Percentiles rank a stretch among this genome's conserved stretches.
phyloP scores from a whole-genome alignment of 2,113 vertebrate species.

The Irena cyanogastra region DNA sequence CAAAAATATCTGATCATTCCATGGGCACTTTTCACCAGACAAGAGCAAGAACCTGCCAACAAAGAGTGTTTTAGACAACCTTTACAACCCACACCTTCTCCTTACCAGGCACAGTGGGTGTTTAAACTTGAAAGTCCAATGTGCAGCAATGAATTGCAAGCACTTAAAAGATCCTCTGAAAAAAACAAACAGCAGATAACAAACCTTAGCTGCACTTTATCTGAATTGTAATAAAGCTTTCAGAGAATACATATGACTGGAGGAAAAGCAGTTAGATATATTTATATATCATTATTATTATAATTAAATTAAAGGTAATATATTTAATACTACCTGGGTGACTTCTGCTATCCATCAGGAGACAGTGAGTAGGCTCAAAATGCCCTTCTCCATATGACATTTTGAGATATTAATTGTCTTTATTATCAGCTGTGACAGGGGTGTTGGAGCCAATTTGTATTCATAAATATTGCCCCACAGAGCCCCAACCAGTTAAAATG shows the following conservation, averaged over 20 bases:
- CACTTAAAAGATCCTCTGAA: background rate
- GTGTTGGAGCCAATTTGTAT: background rate
- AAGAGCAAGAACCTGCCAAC: background rate
- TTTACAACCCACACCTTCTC: background rate
- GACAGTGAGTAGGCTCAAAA: background rate
- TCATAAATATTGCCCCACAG: background rate
- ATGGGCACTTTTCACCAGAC: background rate
- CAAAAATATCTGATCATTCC: background rate
- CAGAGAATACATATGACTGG: background rate
- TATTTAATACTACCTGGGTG: background rate
- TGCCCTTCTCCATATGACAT: background rate
- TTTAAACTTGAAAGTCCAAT: rapidly evolving
- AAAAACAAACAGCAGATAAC: background rate
- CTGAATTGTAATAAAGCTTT: background rate
- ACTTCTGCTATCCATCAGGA: background rate
- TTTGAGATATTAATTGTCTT: background rate
- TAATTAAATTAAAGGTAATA: background rate
- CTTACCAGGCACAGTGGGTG: background rate
- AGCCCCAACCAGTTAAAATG: background rate
- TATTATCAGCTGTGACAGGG: background rate
- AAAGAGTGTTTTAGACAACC: background rate
- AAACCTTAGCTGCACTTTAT: background rate
- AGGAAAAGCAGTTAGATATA: background rate
- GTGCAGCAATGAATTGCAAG: background rate
- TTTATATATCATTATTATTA: background rate